Evolutionary conservation across 1,140 invertebrate species (phyloP), one percentile per base, ranked within the genome.

Genomic region (Charaxes varanes): DNA sequence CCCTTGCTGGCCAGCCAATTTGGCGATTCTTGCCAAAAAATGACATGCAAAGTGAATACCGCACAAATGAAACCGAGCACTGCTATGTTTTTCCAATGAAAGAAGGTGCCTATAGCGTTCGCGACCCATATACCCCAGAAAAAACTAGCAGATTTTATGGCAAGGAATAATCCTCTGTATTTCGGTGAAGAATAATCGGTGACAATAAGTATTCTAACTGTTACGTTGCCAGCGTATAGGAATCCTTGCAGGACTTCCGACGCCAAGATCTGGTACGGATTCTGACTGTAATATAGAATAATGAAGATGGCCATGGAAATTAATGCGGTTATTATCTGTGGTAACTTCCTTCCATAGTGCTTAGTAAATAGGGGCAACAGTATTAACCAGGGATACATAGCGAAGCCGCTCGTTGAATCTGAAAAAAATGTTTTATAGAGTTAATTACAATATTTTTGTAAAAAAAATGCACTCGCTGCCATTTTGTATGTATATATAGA

Each of bases 11-110:
- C 63, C 22, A 64, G 19, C 63, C 61, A 70, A 27, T 45, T 52
- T 1, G 66, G 66, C n/a, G 63, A 70, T 26, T 67, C 66, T n/a
- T 57, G 57, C 53, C 61, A 57, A 2, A 56, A 35, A 0, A 53
- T 14, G 2, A 53, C 46, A 0, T 35, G 17, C 5, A 62, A 52
- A 0, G 41, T 52, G n/a, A 58, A 64, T 1, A 42, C 1, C 0
- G 52, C 35, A 26, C 50, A 52, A 0, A 60, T 7, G 3, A 66
- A 51, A 6, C 65, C 62, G 19, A 58, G 33, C 4, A 63, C 8
- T 5, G 53, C 44, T 14, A 69, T 65, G 2, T 59, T 44, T 26
- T 41, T 61, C 65, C 65, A 69, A 40, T 61, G 41, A 10, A 52
- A 51, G 19, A 59, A 69, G 1, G 62, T 63, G 0, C 65, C 65